Evolutionary conservation across 2,888 invertebrate species (phyloP), one percentile per base, ranked within the genome.

Genomic region (Mechanitis messenoides): DNA sequence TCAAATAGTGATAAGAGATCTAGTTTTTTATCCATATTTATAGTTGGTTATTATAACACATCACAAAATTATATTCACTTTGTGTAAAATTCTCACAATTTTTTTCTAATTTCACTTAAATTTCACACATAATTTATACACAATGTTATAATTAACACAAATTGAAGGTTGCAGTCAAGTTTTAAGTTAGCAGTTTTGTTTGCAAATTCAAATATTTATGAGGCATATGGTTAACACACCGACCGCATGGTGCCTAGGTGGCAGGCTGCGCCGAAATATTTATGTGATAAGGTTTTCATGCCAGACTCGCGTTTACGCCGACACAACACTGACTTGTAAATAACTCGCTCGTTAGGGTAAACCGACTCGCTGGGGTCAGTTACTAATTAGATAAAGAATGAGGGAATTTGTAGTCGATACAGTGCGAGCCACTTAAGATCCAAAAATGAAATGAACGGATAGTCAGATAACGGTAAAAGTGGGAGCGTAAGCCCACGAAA

Each of bases 211-310:
- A 70, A 71, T 76, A 75, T 71, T 78, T 72, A 78, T 70, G 69
- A 68, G 76, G 80, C 89, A 89, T 89, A 89, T 87, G 89, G 87
- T 63, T 75, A 72, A 75, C 69, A 71, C 70, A 75, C 70, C 79
- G 75, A 86, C 87, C 89, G 84, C 89, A 89, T 89, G 89, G 87
- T 88, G 89, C 89, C 84, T 84, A 77, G 87, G 77, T 89, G 89
- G 89, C 89, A 90, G 74, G 71, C 55, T 59, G 74, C 64, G 50
- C 69, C 59, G 55, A 71, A 72, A 79, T 87, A 86, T 88, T 87
- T 87, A 87, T 84, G 79, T 69, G 58, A 69, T 71, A 55, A 58
- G 60, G 54, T 47, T 38, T 38, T 61, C 61, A 66, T 63, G 65
- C 71, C 73, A 71, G 75, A 66, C 68, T 72, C 75, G 76, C 73